Conservation (phyloP, 1,140 invertebrate species). For the Diprion similis region DNA sequence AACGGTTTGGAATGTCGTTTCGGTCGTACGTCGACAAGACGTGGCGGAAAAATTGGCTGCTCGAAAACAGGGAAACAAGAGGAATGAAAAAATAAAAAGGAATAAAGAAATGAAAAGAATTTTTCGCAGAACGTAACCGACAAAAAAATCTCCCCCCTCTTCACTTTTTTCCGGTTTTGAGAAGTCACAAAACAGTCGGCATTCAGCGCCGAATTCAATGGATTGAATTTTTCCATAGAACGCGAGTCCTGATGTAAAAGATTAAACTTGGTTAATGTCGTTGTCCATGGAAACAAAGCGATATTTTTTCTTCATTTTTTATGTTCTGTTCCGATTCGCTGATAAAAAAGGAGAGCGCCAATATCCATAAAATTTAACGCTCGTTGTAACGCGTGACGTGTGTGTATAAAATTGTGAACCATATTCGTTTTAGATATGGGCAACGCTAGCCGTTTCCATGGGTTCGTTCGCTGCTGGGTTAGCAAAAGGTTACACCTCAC, state of each 20-base stretch:
- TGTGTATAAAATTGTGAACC: constrained; percentile 14
- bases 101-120: not conserved
- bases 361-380: too few species aligned
- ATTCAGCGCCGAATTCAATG: too few species aligned
- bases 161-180: too few species aligned
- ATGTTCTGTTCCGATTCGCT: not conserved
- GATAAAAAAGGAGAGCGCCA: too few species aligned
- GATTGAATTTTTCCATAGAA: too few species aligned
- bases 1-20: too few species aligned
- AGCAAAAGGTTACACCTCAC: constrained; percentile 84
- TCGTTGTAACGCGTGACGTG: too few species aligned
- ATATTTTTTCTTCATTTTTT: not conserved
- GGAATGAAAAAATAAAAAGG: not conserved
- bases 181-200: too few species aligned
- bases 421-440: constrained; percentile 69
- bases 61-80: too few species aligned
- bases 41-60: not conserved
- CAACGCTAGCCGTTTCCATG: constrained; percentile 79
- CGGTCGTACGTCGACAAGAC: not conserved
- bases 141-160: too few species aligned
- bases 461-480: constrained; percentile 82
- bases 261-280: not conserved
- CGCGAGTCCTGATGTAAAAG: too few species aligned
- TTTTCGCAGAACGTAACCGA: not conserved
- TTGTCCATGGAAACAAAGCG: not conserved